phyloP scores from a whole-genome alignment of 2,888 invertebrate species.

The Carcina quercana region DNA sequence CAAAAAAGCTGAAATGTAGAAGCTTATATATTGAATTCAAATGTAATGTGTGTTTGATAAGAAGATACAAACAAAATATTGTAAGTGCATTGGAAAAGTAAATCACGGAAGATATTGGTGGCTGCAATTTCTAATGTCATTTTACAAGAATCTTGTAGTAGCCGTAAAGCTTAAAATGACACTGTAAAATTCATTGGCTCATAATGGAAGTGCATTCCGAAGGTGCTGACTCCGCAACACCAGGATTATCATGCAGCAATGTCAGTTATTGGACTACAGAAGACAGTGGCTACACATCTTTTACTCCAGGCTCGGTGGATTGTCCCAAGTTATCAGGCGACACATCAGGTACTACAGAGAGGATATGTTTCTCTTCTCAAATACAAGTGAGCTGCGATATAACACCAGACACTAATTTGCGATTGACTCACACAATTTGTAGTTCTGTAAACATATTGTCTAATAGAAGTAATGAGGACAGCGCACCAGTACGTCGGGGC shows the following conservation, averaged over 20 bases:
- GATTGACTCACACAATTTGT: slow-evolving; percentile 22
- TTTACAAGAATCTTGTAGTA: no score
- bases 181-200: neutral
- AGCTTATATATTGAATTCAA: no score
- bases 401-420: slow-evolving; percentile 31
- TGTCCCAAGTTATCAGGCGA: slow-evolving; percentile 43
- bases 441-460: slow-evolving; percentile 2
- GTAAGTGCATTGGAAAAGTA: no score
- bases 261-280: slow-evolving; percentile 46
- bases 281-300: slow-evolving; percentile 64
- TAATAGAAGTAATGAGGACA: slow-evolving; percentile 23
- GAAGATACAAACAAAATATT: no score
- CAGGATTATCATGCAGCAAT: slow-evolving; percentile 36
- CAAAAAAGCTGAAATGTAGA: no score
- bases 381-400: slow-evolving; percentile 21
- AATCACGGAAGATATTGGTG: no score
- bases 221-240: slow-evolving; percentile 38
- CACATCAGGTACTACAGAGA: slow-evolving; percentile 10
- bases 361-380: slow-evolving; percentile 14
- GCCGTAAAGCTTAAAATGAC: no score
- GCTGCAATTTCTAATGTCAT: no score
- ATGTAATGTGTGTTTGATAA: no score
- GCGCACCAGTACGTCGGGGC: slow-evolving; percentile 44
- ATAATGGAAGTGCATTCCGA: slow-evolving; percentile 51
- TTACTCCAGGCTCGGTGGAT: slow-evolving; percentile 53